Evolutionary conservation across 1,140 invertebrate genomes (phyloP).

Genomic region (Elysia chlorotica): DNA sequence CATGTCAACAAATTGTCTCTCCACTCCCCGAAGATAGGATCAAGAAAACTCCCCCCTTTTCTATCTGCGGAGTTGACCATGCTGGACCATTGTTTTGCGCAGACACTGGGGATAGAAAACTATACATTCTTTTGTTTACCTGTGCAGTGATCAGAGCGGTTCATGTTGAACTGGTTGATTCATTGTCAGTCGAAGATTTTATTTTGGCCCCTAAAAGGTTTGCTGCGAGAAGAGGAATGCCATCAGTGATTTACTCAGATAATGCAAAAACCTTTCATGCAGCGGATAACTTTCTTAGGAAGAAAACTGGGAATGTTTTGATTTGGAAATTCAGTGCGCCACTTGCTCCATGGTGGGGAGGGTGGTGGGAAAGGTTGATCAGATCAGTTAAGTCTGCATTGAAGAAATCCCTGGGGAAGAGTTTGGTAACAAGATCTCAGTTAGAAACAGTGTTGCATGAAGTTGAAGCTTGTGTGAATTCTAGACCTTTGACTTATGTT

Average conservation of each 20-base stretch:
- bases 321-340: neutral
- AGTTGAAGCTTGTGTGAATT: constrained; percentile 5
- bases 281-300: no score
- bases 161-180: neutral
- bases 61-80: neutral
- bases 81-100: constrained; percentile 7
- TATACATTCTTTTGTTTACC: constrained; percentile 7
- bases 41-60: neutral
- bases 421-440: neutral
- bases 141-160: constrained; percentile 7
- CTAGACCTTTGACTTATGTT: neutral
- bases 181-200: neutral
- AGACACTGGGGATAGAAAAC: neutral
- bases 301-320: no score
- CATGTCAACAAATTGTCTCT: neutral
- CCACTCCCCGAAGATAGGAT: neutral
- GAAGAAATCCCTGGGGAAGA: neutral
- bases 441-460: neutral
- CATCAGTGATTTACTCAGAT: constrained; percentile 5
- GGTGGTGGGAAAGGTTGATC: neutral
- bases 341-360: neutral
- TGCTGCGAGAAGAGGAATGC: neutral
- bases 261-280: neutral
- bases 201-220: neutral
- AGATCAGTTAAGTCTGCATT: neutral